phyloP scores from a whole-genome alignment of 2,797 vertebrate species.

The Onychomys arenicola region DNA sequence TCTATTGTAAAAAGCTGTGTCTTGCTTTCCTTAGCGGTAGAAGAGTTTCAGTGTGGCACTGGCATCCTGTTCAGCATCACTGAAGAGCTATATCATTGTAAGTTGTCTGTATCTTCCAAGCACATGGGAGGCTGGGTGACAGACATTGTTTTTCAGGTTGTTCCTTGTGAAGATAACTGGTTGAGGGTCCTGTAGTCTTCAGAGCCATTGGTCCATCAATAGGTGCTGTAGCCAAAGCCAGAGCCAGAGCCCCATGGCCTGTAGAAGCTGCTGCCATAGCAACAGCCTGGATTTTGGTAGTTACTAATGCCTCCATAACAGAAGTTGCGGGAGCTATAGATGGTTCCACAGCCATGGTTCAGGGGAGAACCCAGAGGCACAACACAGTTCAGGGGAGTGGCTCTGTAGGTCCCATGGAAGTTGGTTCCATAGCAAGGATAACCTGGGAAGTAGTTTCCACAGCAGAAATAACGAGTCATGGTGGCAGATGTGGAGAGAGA shows the following conservation, averaged over 20 bases:
- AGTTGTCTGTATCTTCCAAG: neutral
- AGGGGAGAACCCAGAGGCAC: slow-evolving; percentile 79
- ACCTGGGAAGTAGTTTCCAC: slow-evolving; percentile 81
- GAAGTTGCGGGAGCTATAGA: slow-evolving; percentile 76
- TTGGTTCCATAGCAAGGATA: slow-evolving; percentile 81
- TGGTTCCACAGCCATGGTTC: slow-evolving; percentile 61
- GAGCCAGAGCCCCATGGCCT: slow-evolving; percentile 78
- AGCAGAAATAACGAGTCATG: slow-evolving; percentile 82
- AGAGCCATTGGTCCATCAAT: slow-evolving; percentile 39
- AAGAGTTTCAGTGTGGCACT: neutral
- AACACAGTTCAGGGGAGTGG: slow-evolving; percentile 74
- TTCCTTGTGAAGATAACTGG: neutral
- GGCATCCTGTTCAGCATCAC: neutral
- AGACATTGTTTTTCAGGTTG: neutral
- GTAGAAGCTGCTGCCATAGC: slow-evolving; percentile 72
- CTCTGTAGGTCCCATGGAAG: slow-evolving; percentile 78
- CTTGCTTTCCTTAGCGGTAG: neutral
- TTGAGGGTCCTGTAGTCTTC: neutral
- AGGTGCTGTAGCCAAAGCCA: slow-evolving; percentile 82
- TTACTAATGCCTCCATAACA: slow-evolving; percentile 71
- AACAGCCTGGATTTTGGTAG: slow-evolving; percentile 9
- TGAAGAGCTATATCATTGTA: neutral
- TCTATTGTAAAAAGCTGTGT: neutral
- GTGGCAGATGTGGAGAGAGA: neutral
- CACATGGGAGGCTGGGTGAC: neutral